These are phyloP conservation scores for Heliothis virescens DNA, from an alignment of 1,140 invertebrate species.

Conservation along the genomic window DNA sequence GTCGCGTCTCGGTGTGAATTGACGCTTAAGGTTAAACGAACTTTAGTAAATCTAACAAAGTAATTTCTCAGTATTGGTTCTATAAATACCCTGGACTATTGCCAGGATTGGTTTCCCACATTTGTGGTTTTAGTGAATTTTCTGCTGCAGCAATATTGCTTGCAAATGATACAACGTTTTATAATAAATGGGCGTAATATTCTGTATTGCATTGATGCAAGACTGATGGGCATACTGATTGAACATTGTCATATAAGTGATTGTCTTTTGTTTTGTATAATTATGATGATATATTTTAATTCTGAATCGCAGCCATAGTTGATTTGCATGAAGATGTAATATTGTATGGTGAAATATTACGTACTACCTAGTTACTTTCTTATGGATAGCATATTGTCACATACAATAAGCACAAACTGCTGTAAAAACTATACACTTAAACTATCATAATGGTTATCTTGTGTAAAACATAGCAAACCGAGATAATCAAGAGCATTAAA, in stretches of 20 bases:
- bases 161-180: constrained; percentile 23
- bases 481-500: no score
- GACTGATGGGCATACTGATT: neutral
- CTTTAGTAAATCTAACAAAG: neutral
- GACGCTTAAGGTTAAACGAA: neutral
- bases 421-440: no score
- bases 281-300: no score
- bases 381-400: no score
- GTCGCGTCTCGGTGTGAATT: no score
- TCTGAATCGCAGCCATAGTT: neutral
- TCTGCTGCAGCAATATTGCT: constrained; percentile 2
- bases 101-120: constrained; percentile 33
- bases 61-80: constrained; percentile 16
- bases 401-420: no score
- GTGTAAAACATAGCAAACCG: no score
- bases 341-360: no score
- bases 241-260: neutral
- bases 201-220: neutral
- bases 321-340: no score
- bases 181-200: neutral
- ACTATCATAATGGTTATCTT: no score
- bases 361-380: no score
- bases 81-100: constrained; percentile 15
- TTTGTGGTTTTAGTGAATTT: constrained; percentile 39
- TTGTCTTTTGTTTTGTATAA: neutral